These are phyloP conservation scores for Palloptera scutellata DNA, from an alignment of 2,888 invertebrate species.

Conservation along the genomic window DNA sequence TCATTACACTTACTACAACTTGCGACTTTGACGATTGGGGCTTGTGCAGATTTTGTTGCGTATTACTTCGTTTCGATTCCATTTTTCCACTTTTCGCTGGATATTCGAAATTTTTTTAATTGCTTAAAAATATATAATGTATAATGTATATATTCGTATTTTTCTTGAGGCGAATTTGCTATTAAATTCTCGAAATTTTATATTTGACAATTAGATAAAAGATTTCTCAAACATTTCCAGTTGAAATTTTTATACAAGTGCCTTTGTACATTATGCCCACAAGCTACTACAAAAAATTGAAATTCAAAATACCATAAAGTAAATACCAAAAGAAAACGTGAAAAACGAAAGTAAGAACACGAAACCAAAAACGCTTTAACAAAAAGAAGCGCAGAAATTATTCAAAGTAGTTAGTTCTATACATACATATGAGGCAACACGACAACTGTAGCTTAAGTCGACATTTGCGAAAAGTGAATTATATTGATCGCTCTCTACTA, in stretches of 20 bases:
- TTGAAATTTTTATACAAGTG: conserved; percentile 19
- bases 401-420: not conserved
- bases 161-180: not conserved
- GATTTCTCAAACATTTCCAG: conserved; percentile 29
- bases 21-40: conserved; percentile 35
- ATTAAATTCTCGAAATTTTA: conserved; percentile 33
- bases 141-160: conserved; percentile 21
- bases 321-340: not conserved
- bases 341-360: no score
- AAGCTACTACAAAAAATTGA: conserved; percentile 13
- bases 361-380: no score
- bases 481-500: no score
- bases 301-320: not conserved
- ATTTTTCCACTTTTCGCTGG: conserved; percentile 27
- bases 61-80: conserved; percentile 41
- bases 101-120: conserved; percentile 4
- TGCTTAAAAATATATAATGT: not conserved
- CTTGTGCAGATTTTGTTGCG: conserved; percentile 23
- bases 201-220: conserved; percentile 31
- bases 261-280: not conserved
- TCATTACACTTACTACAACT: conserved; percentile 32
- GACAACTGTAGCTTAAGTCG: no score
- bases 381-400: not conserved
- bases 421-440: no score
- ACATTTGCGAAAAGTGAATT: no score